Evolutionary conservation across 1,140 invertebrate genomes (phyloP), one percentile per base, ranked within the genome.

Genomic region (Hestina assimilis): DNA sequence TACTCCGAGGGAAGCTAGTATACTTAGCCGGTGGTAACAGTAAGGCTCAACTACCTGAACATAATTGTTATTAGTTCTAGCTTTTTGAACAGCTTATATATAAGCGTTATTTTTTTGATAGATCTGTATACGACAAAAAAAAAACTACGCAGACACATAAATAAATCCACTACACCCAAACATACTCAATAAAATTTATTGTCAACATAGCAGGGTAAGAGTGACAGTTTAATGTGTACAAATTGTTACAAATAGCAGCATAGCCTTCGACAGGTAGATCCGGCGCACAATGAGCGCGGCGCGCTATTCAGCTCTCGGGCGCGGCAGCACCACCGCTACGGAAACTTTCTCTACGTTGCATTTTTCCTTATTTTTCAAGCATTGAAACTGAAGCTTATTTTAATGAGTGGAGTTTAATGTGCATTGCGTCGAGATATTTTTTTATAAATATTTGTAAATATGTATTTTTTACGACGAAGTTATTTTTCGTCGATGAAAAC

Each of bases 241-340:
- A 65, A 65, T 59, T 56, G 57, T 59, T 59, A 60, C 53, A 47
- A 59, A 59, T 59, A 54, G 45, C 47, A 23, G 31, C 12, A 28
- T 3, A 38, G 43, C 12, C 50, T 54, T 60, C 58, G 58, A 54
- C 58, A 43, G 42, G 33, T 41, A 14, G 51, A 23, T 24, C 33
- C 46, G 42, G 41, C 7, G 46, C 33, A 56, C 59, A 62, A 50
- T 38, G 29, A 26, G 48, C 23, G 26, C 26, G 33, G 38, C 21
- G 38, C 51, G 45, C 51, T 46, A 59, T 64, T 64, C 57, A 64
- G 28, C 20, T n/a, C 28, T 35, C n/a, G n/a, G n/a, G n/a, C n/a
- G n/a, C 2, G 38, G 12, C 35, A 20, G 19, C 26, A 40, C 24
- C 51, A 26, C 35, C 21, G 24, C 55, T 59, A 41, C 35, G 28